Base-by-base conservation (phyloP, 2,888 invertebrate genomes). In the Thereva unica region DNA sequence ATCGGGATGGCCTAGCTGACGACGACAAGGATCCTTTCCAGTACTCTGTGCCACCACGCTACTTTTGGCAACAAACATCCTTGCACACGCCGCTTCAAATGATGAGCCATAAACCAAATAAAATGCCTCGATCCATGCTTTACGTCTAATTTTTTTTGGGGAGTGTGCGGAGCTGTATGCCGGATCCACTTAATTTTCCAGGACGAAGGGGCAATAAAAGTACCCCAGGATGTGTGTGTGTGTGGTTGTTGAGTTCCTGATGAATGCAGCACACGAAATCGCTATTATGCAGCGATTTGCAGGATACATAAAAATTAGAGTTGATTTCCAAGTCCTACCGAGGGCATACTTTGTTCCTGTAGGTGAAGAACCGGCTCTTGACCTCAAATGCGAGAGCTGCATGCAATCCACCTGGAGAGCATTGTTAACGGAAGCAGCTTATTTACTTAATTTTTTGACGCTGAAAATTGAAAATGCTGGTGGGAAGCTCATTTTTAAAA, bases 121-220 rank as follows among this genome's bases (percentile, higher is more conserved):
- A 59, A 59, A 59, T 47, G 45, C 40, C 59, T 49, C 38, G 49
- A 10, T 59, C 49, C 59, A 9, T 12, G 59, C 8, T 47, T 35
- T 38, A 59, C 59, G 59, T 45, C 59, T 47, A 59, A 59, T 49
- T 59, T 45, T 23, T 23, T 23, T n/a, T n/a, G n/a, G n/a, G 59
- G 47, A 56, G 44, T 44, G 44, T 56, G 44, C 8, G 45, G 47
- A 37, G 38, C 23, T 23, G 23, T 23, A 45, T 47, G 45, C 49
- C 59, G 40, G 37, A 59, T 59, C 49, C 59, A 59, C 59, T 59
- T 59, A 59, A 59, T 59, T 47, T 59, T 59, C 59, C 9, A 47
- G 59, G 23, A 59, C 49, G 47, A 10, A 9, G 49, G 10, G 12
- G 37, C 59, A 47, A 59, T 47, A 47, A 59, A 59, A 59, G 49